Percentiles rank a stretch among this genome's conserved stretches.
phyloP scores from a whole-genome alignment of 2,113 vertebrate species.

The Melierax canorus region DNA sequence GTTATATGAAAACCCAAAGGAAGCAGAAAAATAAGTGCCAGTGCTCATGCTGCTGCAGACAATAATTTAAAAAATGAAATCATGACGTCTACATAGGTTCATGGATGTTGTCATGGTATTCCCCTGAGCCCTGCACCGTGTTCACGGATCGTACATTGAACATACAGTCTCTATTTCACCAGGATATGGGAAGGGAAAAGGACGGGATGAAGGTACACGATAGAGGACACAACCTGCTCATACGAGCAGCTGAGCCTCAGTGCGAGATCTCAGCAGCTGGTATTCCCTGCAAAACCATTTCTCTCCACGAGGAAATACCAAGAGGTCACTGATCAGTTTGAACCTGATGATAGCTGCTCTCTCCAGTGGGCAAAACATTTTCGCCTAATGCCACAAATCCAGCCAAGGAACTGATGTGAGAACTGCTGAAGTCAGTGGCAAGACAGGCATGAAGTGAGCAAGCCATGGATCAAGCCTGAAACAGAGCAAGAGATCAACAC shows the following conservation, averaged over 20 bases:
- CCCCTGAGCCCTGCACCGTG: rapidly evolving
- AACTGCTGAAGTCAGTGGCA: not conserved
- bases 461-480: not conserved
- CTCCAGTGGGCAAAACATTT: not conserved
- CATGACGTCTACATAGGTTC: not conserved
- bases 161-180: not conserved
- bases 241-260: not conserved
- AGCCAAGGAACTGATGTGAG: not conserved
- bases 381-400: not conserved
- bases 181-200: not conserved
- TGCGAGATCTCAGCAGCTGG: not conserved
- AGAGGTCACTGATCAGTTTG: not conserved
- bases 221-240: not conserved
- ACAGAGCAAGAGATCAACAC: not conserved
- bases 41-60: not conserved
- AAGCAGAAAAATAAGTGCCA: not conserved
- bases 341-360: not conserved
- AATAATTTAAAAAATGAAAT: not conserved
- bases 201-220: not conserved
- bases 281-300: not conserved
- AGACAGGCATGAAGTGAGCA: rapidly evolving
- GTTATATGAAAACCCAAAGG: not conserved
- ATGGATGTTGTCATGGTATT: not conserved
- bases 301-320: not conserved
- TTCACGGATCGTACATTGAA: not conserved